These are phyloP conservation scores for Plebejus argus DNA, from an alignment of 2,888 invertebrate genomes.

Conservation along the genomic window DNA sequence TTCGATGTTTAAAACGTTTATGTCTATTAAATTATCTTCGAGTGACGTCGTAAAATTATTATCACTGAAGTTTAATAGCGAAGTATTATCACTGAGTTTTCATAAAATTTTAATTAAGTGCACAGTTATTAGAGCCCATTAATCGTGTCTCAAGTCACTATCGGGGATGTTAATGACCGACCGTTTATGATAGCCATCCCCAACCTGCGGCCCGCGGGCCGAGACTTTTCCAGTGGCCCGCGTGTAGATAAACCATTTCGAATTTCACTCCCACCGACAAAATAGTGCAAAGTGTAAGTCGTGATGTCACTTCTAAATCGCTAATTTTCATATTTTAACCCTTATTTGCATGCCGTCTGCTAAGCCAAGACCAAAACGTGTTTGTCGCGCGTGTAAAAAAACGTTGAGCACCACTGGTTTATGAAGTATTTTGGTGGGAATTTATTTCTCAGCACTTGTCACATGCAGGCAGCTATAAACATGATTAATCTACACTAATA, in stretches of 20 bases:
- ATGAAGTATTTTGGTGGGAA: constrained; percentile 33
- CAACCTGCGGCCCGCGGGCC: too few species aligned
- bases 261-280: too few species aligned
- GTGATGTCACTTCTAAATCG: too few species aligned
- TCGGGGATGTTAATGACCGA: constrained; percentile 14
- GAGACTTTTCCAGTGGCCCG: too few species aligned
- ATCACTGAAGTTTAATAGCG: constrained; percentile 10
- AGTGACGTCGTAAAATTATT: constrained; percentile 1
- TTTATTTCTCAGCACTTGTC: constrained; percentile 42
- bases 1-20: not conserved
- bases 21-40: not conserved
- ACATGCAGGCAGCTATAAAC: constrained; percentile 40
- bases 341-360: too few species aligned
- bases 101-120: constrained; percentile 26
- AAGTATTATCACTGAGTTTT: not conserved
- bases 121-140: constrained; percentile 33
- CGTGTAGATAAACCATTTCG: too few species aligned
- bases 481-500: constrained; percentile 37
- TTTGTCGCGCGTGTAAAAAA: too few species aligned
- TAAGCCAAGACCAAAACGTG: too few species aligned
- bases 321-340: too few species aligned
- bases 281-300: too few species aligned
- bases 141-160: constrained; percentile 32
- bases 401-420: too few species aligned
- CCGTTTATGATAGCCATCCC: not conserved